Percentiles rank a stretch among this genome's conserved stretches.
Evolutionary conservation across 1,140 invertebrate genomes (phyloP).

Genomic region (Drosophila tsacasi): DNA sequence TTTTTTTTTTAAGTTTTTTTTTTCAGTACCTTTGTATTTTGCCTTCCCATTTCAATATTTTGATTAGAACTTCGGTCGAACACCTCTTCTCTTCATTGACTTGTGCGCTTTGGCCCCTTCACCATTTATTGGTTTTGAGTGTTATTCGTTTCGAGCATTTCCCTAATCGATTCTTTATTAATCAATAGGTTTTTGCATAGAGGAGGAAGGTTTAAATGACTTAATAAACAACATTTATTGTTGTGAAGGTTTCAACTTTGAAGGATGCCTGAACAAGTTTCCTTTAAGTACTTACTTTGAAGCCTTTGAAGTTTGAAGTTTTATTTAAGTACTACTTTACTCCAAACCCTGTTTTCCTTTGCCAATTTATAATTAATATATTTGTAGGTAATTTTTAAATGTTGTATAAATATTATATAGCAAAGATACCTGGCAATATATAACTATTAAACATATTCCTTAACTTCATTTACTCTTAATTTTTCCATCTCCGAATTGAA

Average conservation of each 20-base stretch:
- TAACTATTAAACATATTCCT: not conserved
- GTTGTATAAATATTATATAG: not conserved
- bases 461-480: not conserved
- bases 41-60: slow-evolving; percentile 25
- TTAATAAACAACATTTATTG: not conserved
- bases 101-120: not conserved
- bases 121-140: slow-evolving; percentile 4
- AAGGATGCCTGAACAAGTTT: not conserved
- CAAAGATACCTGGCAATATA: not conserved
- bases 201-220: not conserved
- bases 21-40: slow-evolving; percentile 4
- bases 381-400: not conserved
- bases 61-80: slow-evolving; percentile 28
- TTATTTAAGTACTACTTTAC: not conserved
- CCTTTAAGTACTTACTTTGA: not conserved
- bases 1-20: not conserved
- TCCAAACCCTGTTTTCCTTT: not conserved
- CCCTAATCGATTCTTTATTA: slow-evolving; percentile 12
- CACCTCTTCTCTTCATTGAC: slow-evolving; percentile 20
- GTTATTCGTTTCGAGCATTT: slow-evolving; percentile 18
- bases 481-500: not conserved
- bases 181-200: not conserved
- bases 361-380: not conserved
- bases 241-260: not conserved
- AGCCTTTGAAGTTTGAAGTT: not conserved